Evolutionary conservation across 2,113 vertebrate species (phyloP).

Genomic region (Malurus elegans): DNA sequence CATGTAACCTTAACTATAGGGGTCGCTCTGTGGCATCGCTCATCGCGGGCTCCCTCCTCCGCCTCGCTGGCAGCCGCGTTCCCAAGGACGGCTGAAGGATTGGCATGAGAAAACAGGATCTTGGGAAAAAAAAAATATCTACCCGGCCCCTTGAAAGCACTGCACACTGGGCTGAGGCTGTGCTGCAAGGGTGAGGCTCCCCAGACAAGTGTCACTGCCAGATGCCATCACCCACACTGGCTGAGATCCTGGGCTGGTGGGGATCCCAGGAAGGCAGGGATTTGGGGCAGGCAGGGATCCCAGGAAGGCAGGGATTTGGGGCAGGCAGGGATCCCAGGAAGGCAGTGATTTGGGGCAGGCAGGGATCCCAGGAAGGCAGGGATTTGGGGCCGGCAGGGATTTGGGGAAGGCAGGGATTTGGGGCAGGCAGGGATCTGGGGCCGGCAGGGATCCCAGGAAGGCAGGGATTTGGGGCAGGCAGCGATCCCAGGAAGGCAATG

Average conservation of each 20-base stretch:
- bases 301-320: not conserved
- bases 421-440: not conserved
- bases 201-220: not conserved
- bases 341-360: not conserved
- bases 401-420: not conserved
- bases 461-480: not conserved
- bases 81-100: not conserved
- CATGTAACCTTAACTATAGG: slow-evolving; percentile 50
- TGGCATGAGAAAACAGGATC: slow-evolving; percentile 17
- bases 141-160: not conserved
- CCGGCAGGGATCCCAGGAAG: not conserved
- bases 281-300: not conserved
- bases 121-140: not conserved
- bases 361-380: not conserved
- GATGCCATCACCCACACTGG: accelerated
- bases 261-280: no score
- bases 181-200: accelerated
- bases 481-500: accelerated
- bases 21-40: slow-evolving; percentile 35
- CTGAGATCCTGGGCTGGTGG: not conserved
- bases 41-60: not conserved
- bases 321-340: not conserved
- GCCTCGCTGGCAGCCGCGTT: not conserved
- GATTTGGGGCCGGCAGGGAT: no score
- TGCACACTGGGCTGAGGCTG: not conserved